Base-by-base conservation (phyloP, 2,113 vertebrate genomes). In the Syrmaticus mikado region DNA sequence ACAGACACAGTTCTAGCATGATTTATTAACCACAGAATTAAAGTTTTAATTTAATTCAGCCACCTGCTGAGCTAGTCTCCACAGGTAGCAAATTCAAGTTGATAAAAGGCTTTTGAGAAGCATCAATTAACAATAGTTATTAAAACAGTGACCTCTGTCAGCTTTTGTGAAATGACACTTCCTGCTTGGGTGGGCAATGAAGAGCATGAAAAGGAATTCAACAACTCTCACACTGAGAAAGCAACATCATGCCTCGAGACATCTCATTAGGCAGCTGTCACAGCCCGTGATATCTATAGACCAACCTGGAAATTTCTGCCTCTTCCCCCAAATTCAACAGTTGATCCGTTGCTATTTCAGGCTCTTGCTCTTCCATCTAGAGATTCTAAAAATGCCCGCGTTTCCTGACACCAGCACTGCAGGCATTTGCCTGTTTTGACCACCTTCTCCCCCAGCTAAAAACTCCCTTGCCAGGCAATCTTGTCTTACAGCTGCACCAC, bases 51-150 rank as follows among this genome's bases (percentile, higher is more conserved):
- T 94, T 92, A 75, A 92, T 65, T 77, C 50, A 70, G 52, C 41
- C 64, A 55, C 83, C 72, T 95, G 74, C 87, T 80, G 84, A 71
- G 67, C 90, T 82, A 94, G 93, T 53, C 87, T 90, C 90, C 74
- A 66, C 94, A 94, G 70, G 95, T 61, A 74, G 78, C 85, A 83
- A 71, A 82, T 77, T 89, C 52, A 80, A 86, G 65, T 65, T 55
- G 79, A 83, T 32, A 53, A 34, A 71, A 79, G 52, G 87, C 93
- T 89, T 96, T 89, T 95, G 71, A 85, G 85, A 81, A 95, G 79
- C 86, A 94, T 79, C 94, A 97, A 91, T 96, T 94, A 97, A 94
- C 92, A 87, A 93, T 1, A 92, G 94, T 93, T 92, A 97, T 83
- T 90, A 96, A 94, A 92, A 66, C 74, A 85, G 93, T 66, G 90